Evolutionary conservation across 1,140 invertebrate genomes (phyloP).

Genomic region (Pseudobourletiella spinata): DNA sequence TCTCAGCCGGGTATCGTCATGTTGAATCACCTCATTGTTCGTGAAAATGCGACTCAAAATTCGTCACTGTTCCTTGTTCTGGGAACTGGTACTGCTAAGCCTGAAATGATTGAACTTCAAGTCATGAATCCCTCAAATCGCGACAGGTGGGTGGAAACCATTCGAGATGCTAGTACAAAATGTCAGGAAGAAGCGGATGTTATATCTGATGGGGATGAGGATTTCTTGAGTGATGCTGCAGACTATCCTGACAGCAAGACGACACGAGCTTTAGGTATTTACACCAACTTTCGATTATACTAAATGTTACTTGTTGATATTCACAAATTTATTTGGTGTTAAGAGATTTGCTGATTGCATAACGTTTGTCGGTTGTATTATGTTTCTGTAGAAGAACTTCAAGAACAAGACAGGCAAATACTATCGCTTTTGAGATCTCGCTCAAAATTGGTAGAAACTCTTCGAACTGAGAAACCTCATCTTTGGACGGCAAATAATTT

Average conservation of each 20-base stretch:
- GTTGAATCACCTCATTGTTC: conserved; percentile 76
- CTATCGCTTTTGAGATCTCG: neutral
- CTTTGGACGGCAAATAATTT: conserved; percentile 26
- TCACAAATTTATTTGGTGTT: neutral
- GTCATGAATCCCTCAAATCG: conserved; percentile 80
- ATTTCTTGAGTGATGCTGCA: conserved; percentile 15
- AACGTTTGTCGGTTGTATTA: too few relatives aligned
- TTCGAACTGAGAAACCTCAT: conserved; percentile 28
- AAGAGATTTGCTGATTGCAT: too few relatives aligned
- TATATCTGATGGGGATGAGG: conserved; percentile 30
- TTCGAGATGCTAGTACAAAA: conserved; percentile 45
- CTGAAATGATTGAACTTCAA: conserved; percentile 92
- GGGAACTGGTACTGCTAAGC: conserved; percentile 50
- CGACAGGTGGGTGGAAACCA: conserved; percentile 74
- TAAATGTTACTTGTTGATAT: neutral
- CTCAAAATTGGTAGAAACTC: conserved; percentile 21
- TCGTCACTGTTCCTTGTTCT: conserved; percentile 46
- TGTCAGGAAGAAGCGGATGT: conserved; percentile 23
- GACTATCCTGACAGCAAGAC: conserved; percentile 26
- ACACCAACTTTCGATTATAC: too few relatives aligned
- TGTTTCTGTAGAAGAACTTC: conserved; percentile 29
- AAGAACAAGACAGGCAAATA: conserved; percentile 32
- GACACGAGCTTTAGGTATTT: conserved; percentile 22
- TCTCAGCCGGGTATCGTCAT: conserved; percentile 75
- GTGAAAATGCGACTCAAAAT: conserved; percentile 84